A percentile compares a stretch with the other conserved stretches of the same genome.
Conservation (phyloP, 2,888 invertebrate genomes). For the Drosophila mercatorum region DNA sequence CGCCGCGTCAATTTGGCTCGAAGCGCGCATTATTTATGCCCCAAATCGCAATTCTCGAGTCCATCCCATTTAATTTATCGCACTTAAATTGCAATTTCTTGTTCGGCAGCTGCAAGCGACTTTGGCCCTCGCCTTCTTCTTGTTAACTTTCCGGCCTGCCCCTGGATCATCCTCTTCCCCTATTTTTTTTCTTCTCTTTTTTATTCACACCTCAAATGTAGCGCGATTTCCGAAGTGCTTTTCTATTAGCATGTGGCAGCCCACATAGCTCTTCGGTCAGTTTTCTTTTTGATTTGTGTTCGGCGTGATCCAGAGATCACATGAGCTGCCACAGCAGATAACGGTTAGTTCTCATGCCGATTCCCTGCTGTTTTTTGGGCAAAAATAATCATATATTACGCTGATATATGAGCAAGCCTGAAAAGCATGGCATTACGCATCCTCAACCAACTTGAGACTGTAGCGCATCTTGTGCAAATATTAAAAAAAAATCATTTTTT, state of each 20-base stretch:
- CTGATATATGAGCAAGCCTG: slow-evolving; percentile 11
- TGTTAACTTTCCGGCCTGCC: slow-evolving; percentile 3
- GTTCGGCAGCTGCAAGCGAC: slow-evolving; percentile 41
- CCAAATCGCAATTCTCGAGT: slow-evolving; percentile 33
- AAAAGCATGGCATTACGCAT: slow-evolving; percentile 3
- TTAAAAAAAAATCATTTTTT: neutral
- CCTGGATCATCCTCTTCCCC: neutral
- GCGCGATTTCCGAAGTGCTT: slow-evolving; percentile 69
- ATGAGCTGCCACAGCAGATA: slow-evolving; percentile 38
- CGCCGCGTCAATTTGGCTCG: slow-evolving; percentile 61
- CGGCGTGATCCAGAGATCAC: slow-evolving; percentile 43
- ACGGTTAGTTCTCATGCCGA: slow-evolving; percentile 45
- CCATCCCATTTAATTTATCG: slow-evolving; percentile 69
- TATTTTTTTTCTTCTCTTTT: neutral
- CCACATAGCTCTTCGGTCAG: slow-evolving; percentile 30
- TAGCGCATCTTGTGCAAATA: slow-evolving; percentile 3
- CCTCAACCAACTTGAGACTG: neutral
- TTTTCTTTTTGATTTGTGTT: slow-evolving; percentile 53
- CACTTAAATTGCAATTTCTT: slow-evolving; percentile 80
- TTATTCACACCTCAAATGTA: slow-evolving; percentile 74
- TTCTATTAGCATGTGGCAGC: slow-evolving; percentile 69
- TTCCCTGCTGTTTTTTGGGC: slow-evolving; percentile 42
- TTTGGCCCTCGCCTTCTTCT: slow-evolving; percentile 12
- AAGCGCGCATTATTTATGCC: slow-evolving; percentile 65
- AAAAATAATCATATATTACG: slow-evolving; percentile 9